Evolutionary conservation across 2,797 vertebrate genomes (phyloP), one percentile per base, ranked within the genome.

Genomic region (Sebastolobus altivelis): DNA sequence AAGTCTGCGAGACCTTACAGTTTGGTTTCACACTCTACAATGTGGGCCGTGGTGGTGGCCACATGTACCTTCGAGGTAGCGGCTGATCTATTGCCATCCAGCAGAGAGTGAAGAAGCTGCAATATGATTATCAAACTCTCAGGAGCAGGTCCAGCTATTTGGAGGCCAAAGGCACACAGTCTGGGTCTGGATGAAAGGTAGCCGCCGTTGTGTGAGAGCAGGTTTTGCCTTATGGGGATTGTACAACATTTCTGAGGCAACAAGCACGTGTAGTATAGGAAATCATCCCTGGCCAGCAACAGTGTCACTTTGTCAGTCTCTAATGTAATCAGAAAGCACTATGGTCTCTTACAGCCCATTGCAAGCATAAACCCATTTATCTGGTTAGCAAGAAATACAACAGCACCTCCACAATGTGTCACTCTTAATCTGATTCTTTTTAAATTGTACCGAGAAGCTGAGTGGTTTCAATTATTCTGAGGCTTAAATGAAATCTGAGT

Each of bases 41-140:
- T 87, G 72, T 81, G 78, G 72, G 73, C 75, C 67, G 76, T 10
- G 62, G 83, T 77, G 87, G 88, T 89, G 86, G 82, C 71, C 83
- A 83, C 78, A 72, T 84, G 80, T 58, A 92, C 59, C 86, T 86
- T 71, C 0, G 33, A 88, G 77, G 83, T 75, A 76, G 58, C 72
- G 65, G 74, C 72, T 80, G 79, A 89, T 90, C 82, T 81, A 61
- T 61, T 78, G 78, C 71, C 66, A 80, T 89, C 85, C 52, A 84
- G 72, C 86, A 87, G 69, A 80, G 79, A 80, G 72, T 69, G 82
- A 62, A 78, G 73, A 89, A 79, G 75, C 66, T 56, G 73, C 58
- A 89, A 82, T 70, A 81, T 87, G 80, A 92, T 92, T 88, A 89
- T 80, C 79, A 86, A 83, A 72, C 82, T 81, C 77, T 80, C 69